These are phyloP conservation scores for Crax fasciolata DNA, from an alignment of 2,797 vertebrate genomes.

Conservation along the genomic window DNA sequence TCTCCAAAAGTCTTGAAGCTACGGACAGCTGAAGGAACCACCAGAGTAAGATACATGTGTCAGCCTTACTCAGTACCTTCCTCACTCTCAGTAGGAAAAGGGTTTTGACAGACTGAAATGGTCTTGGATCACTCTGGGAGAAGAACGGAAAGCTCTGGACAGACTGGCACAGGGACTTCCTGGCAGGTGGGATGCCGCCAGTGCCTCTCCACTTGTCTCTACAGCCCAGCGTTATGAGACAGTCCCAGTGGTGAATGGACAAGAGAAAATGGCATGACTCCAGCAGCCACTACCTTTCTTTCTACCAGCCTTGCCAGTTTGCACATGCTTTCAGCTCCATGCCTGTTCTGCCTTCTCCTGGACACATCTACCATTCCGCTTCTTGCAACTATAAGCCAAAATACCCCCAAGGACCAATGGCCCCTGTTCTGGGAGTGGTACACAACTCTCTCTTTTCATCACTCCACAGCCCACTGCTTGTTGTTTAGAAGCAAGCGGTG, in stretches of 20 bases:
- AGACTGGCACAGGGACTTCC: background rate
- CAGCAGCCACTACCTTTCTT: background rate
- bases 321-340: background rate
- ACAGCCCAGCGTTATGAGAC: background rate
- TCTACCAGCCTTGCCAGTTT: background rate
- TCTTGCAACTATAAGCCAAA: background rate
- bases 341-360: background rate
- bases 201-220: background rate
- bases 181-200: background rate
- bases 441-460: background rate
- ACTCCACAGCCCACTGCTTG: background rate
- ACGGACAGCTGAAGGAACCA: background rate
- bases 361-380: rapidly evolving
- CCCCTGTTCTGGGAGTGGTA: background rate
- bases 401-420: background rate
- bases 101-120: background rate
- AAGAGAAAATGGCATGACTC: background rate
- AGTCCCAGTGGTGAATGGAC: background rate
- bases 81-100: background rate
- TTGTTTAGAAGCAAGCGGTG: background rate
- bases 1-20: background rate
- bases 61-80: background rate
- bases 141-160: background rate
- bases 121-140: background rate
- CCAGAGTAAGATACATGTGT: background rate